A percentile compares a stretch with the other conserved stretches of the same genome.
Conservation (phyloP, 1,140 invertebrate species). For the Zophobas morio region DNA sequence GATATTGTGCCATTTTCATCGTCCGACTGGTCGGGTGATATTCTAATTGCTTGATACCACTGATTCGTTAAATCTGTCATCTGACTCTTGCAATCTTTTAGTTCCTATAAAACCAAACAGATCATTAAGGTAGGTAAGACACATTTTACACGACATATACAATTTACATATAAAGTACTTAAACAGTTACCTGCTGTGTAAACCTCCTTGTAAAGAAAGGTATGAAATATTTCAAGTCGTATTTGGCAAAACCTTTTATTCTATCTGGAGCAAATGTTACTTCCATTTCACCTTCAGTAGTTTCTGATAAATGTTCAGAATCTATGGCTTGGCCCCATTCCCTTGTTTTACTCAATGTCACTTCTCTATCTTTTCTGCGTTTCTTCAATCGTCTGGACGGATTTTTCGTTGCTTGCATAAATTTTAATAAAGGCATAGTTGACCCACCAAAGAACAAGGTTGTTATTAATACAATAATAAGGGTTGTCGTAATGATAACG, state of each 20-base stretch:
- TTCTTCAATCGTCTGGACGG: slow-evolving; percentile 68
- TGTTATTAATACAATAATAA: slow-evolving; percentile 97
- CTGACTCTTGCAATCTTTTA: slow-evolving; percentile 95
- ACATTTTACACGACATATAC: too few species aligned
- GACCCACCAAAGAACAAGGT: slow-evolving; percentile 94
- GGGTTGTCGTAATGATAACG: slow-evolving; percentile 96
- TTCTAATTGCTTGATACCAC: slow-evolving; percentile 95
- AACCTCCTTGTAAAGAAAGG: slow-evolving; percentile 96
- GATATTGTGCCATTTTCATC: slow-evolving; percentile 69
- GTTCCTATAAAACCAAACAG: slow-evolving; percentile 75
- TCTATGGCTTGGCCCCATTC: slow-evolving; percentile 97
- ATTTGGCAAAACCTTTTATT: slow-evolving; percentile 87
- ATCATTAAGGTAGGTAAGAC: too few species aligned
- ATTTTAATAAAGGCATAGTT: slow-evolving; percentile 96
- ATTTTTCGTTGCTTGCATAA: slow-evolving; percentile 76
- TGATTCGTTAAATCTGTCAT: slow-evolving; percentile 97
- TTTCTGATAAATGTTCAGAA: slow-evolving; percentile 95
- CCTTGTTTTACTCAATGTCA: slow-evolving; percentile 95
- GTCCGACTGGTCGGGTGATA: slow-evolving; percentile 82
- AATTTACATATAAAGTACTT: neutral
- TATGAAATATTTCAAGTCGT: slow-evolving; percentile 94
- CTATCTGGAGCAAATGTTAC: slow-evolving; percentile 78
- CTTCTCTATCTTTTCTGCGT: slow-evolving; percentile 84
- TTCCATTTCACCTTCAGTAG: slow-evolving; percentile 95
- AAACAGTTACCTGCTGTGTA: slow-evolving; percentile 82